Evolutionary conservation across 2,888 invertebrate genomes (phyloP).

Genomic region (Apoderus coryli): DNA sequence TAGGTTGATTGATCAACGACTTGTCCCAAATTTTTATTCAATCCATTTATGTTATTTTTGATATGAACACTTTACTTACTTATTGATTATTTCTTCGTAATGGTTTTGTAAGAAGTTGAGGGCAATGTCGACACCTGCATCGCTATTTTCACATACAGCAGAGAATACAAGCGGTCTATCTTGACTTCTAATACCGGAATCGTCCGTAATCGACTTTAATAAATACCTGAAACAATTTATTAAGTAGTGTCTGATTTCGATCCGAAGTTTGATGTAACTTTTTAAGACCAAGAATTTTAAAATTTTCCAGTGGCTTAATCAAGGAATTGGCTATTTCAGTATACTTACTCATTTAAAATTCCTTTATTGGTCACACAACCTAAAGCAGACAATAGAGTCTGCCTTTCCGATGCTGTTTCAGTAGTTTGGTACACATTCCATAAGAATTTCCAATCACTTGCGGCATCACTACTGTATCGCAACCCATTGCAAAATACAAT

Average conservation of each 20-base stretch:
- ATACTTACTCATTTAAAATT: constrained; percentile 38
- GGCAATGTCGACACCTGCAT: constrained; percentile 36
- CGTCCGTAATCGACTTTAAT: constrained; percentile 18
- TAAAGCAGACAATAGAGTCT: constrained; percentile 46
- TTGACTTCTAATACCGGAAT: constrained; percentile 33
- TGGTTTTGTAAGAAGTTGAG: constrained; percentile 36
- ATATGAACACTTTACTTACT: constrained; percentile 15
- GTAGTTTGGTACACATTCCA: constrained; percentile 38
- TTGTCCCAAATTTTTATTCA: too few relatives aligned
- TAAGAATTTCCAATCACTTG: constrained; percentile 46
- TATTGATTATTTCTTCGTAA: constrained; percentile 21
- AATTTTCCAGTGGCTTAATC: too few relatives aligned
- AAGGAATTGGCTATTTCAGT: constrained; percentile 26
- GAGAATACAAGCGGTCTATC: constrained; percentile 25
- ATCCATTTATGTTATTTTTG: too few relatives aligned
- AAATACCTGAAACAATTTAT: constrained; percentile 14
- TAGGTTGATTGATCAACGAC: too few relatives aligned
- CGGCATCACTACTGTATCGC: constrained; percentile 37
- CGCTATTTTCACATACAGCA: constrained; percentile 24
- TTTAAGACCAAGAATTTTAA: too few relatives aligned
- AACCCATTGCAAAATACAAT: constrained; percentile 66
- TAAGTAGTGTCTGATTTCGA: too few relatives aligned
- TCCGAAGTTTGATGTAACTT: too few relatives aligned
- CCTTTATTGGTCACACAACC: constrained; percentile 46
- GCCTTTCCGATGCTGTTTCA: constrained; percentile 54